Percentiles rank a stretch among this genome's conserved stretches.
These are phyloP conservation scores for Geococcyx californianus DNA, from an alignment of 2,113 vertebrate genomes.

Conservation along the genomic window DNA sequence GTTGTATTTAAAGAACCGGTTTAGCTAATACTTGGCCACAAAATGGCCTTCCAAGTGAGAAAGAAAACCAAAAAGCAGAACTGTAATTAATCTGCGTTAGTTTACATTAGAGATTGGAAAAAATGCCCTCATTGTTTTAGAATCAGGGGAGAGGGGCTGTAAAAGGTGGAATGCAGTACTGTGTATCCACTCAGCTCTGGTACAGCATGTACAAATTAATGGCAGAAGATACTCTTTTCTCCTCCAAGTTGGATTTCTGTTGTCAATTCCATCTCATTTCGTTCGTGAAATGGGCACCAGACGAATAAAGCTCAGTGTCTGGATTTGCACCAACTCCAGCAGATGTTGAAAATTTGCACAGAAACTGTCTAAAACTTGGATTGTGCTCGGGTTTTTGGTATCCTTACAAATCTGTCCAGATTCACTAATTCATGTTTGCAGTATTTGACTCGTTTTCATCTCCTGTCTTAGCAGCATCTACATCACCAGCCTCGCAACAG, in stretches of 20 bases:
- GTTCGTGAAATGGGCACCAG: constrained; percentile 3
- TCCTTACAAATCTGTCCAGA: constrained; percentile 2
- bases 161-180: constrained; percentile 17
- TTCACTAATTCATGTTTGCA: not conserved
- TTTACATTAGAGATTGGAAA: not conserved
- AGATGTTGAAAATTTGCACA: constrained; percentile 51
- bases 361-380: constrained; percentile 32
- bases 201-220: not conserved
- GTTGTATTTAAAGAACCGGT: not conserved
- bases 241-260: constrained; percentile 15
- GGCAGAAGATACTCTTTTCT: not conserved
- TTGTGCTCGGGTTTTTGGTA: not conserved
- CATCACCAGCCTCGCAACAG: not conserved
- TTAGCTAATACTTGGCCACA: not conserved
- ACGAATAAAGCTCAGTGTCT: not conserved
- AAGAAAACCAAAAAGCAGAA: not conserved
- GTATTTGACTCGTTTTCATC: not conserved
- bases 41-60: not conserved
- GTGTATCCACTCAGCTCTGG: not conserved
- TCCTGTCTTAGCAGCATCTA: not conserved
- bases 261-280: not conserved
- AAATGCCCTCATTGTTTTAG: not conserved
- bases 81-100: not conserved
- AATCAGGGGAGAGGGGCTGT: not conserved
- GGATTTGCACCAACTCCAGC: not conserved